Conservation (phyloP, 37 sponge, comb jelly and placozoan species). For the Halichondria panicea region DNA sequence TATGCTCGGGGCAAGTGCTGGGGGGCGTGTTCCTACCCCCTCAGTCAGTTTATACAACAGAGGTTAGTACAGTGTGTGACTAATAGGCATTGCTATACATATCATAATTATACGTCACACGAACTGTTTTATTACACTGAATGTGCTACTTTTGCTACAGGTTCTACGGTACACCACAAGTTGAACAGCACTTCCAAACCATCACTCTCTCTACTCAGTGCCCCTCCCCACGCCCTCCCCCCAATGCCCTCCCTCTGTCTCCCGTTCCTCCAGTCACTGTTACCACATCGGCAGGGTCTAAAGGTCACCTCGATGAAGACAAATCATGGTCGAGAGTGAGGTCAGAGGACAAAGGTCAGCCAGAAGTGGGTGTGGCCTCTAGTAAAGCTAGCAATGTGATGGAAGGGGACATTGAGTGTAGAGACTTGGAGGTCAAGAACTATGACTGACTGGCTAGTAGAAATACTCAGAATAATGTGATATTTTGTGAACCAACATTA, state of each 20-base stretch:
- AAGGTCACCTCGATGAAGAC: too few species aligned
- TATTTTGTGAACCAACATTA: too few species aligned
- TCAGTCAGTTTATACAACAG: slow-evolving; percentile 7
- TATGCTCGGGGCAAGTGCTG: slow-evolving; percentile 10
- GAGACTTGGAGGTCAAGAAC: too few species aligned
- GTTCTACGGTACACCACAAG: not conserved
- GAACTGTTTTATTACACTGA: not conserved
- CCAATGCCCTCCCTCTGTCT: slow-evolving; percentile 46
- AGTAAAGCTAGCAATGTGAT: too few species aligned
- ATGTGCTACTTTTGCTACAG: not conserved
- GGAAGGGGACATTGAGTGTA: too few species aligned
- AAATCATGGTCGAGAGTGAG: too few species aligned
- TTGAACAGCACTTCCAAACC: not conserved
- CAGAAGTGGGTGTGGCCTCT: too few species aligned
- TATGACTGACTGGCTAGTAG: too few species aligned
- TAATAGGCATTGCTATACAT: not conserved
- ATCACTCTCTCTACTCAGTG: slow-evolving; percentile 18
- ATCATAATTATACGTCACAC: not conserved
- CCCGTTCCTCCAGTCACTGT: slow-evolving; percentile 28
- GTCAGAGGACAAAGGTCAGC: too few species aligned
- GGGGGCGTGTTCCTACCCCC: slow-evolving; percentile 53
- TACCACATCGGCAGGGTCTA: slow-evolving; percentile 28
- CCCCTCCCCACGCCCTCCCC: slow-evolving; percentile 67
- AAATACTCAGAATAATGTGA: too few species aligned
- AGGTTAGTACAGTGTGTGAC: not conserved